Conservation (phyloP, 2,113 vertebrate species). For the Pampusana beccarii region DNA sequence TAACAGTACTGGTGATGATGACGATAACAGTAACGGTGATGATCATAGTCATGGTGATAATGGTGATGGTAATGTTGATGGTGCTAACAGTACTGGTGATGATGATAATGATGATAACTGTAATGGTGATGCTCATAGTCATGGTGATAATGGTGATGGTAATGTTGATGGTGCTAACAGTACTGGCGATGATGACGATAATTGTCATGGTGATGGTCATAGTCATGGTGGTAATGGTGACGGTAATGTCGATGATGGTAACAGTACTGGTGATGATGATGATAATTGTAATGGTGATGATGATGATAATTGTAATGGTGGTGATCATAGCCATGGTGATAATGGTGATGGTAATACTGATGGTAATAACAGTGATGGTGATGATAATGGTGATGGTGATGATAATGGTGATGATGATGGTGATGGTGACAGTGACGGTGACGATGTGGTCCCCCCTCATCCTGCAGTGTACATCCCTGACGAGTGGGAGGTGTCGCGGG, state of each 20-base stretch:
- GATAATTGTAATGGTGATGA: not conserved
- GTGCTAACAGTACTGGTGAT: not conserved
- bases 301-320: too few relatives aligned
- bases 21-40: too few relatives aligned
- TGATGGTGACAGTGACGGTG: fast-evolving
- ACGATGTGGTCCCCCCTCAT: not conserved
- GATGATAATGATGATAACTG: too few relatives aligned
- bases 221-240: not conserved
- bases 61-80: too few relatives aligned
- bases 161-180: fast-evolving
- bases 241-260: fast-evolving
- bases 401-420: too few relatives aligned
- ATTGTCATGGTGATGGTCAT: not conserved
- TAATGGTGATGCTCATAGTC: not conserved
- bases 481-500: constrained; percentile 82
- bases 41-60: too few relatives aligned
- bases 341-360: fast-evolving
- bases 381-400: too few relatives aligned
- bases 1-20: too few relatives aligned
- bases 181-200: too few relatives aligned
- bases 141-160: fast-evolving
- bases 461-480: constrained; percentile 77
- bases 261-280: too few relatives aligned
- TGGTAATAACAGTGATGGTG: not conserved
- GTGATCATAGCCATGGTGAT: too few relatives aligned